These are phyloP conservation scores for Trogon melanurus DNA, from an alignment of 2,113 vertebrate species.

Conservation along the genomic window DNA sequence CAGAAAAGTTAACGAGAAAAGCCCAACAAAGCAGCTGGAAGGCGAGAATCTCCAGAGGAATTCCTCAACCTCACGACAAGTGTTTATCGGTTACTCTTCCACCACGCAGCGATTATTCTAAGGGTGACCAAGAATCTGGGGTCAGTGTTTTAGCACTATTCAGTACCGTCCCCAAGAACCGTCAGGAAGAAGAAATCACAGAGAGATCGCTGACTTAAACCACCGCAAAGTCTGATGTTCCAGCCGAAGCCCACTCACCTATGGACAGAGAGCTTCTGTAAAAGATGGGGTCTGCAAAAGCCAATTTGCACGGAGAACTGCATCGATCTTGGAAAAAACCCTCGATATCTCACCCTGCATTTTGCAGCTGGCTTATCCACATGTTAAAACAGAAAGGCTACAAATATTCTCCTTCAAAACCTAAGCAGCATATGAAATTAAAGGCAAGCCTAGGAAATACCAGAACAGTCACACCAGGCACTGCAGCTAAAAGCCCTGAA, in stretches of 20 bases:
- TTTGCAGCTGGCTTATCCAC: background rate
- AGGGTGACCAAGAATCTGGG: background rate
- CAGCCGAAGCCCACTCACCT: background rate
- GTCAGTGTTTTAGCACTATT: background rate
- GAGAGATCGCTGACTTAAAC: background rate
- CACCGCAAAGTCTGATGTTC: background rate
- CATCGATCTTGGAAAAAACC: background rate
- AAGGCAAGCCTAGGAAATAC: background rate
- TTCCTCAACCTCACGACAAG: background rate
- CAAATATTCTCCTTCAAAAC: background rate
- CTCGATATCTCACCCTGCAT: background rate
- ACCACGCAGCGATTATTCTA: background rate
- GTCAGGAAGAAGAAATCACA: background rate
- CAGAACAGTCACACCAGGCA: background rate
- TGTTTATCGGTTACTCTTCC: background rate
- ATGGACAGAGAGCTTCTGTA: background rate
- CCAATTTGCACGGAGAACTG: background rate
- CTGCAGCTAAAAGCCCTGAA: background rate
- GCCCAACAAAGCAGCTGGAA: accelerated
- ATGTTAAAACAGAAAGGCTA: background rate
- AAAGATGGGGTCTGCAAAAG: background rate
- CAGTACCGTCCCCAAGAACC: background rate
- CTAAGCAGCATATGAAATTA: background rate
- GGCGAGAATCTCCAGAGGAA: background rate
- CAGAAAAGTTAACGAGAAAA: background rate